A percentile compares a stretch with the other conserved stretches of the same genome.
Evolutionary conservation across 2,888 invertebrate species (phyloP).

Genomic region (Sialis lutaria): DNA sequence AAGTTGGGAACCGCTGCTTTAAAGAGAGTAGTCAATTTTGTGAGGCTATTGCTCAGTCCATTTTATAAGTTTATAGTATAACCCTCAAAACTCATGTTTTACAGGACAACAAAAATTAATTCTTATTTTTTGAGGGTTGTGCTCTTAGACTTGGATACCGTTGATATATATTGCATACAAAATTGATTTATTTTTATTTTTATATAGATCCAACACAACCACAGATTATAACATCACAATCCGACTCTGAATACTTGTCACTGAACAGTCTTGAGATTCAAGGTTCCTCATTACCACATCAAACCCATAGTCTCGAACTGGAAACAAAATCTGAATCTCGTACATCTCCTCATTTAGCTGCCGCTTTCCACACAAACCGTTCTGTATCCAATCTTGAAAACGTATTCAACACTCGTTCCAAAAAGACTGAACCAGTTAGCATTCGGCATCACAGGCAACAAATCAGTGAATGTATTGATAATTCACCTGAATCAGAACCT

Average conservation of each 20-base stretch:
- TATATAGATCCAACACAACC: constrained; percentile 30
- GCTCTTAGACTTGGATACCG: too few relatives aligned
- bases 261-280: constrained; percentile 8
- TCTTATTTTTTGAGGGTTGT: too few relatives aligned
- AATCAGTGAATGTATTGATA: neutral
- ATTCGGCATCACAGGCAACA: neutral
- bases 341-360: constrained; percentile 9
- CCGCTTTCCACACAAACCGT: constrained; percentile 20
- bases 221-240: constrained; percentile 22
- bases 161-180: neutral
- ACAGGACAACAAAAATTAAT: too few relatives aligned
- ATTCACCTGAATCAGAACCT: constrained; percentile 15
- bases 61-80: too few relatives aligned
- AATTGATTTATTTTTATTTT: neutral
- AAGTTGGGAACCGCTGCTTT: too few relatives aligned
- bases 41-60: too few relatives aligned
- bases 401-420: constrained; percentile 16
- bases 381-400: constrained; percentile 27
- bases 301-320: constrained; percentile 7
- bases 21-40: too few relatives aligned
- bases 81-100: too few relatives aligned
- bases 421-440: neutral
- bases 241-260: constrained; percentile 8
- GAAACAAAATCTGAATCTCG: constrained; percentile 7
- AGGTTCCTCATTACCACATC: constrained; percentile 4